Conservation (phyloP, 2,888 invertebrate genomes). For the Drosophila helvetica region DNA sequence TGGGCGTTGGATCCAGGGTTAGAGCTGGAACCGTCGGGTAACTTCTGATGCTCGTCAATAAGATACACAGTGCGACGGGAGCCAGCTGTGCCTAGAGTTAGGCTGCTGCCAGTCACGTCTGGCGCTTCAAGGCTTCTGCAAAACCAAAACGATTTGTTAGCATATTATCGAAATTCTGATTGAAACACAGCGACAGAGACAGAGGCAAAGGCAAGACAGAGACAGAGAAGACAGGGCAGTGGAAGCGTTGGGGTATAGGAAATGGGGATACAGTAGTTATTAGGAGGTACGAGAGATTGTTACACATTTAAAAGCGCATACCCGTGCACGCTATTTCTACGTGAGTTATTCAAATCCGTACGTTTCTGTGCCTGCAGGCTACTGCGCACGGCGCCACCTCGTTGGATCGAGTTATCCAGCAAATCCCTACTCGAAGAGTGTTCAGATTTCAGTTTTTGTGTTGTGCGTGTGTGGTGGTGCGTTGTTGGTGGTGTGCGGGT, state of each 20-base stretch:
- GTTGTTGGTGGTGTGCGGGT: conserved; percentile 25
- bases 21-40: conserved; percentile 79
- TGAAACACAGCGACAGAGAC: conserved; percentile 1
- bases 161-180: not conserved
- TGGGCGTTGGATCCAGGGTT: conserved; percentile 28
- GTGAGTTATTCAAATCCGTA: conserved; percentile 84
- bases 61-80: conserved; percentile 93
- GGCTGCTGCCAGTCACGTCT: conserved; percentile 85
- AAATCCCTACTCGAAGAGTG: conserved; percentile 83
- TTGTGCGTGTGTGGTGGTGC: conserved; percentile 48
- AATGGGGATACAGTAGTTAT: conserved; percentile 2
- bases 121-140: conserved; percentile 82
- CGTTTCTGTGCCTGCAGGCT: conserved; percentile 85
- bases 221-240: not conserved
- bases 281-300: conserved; percentile 33
- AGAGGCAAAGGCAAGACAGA: not conserved
- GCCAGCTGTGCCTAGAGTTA: conserved; percentile 91
- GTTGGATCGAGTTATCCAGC: conserved; percentile 86
- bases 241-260: conserved; percentile 11
- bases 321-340: conserved; percentile 87
- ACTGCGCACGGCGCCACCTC: conserved; percentile 86
- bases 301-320: conserved; percentile 78
- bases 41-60: conserved; percentile 87
- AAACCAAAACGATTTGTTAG: not conserved
- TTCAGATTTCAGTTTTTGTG: conserved; percentile 40